A percentile compares a stretch with the other conserved stretches of the same genome.
Conservation (phyloP, 2,888 invertebrate genomes). For the Zygogramma bicolorata region DNA sequence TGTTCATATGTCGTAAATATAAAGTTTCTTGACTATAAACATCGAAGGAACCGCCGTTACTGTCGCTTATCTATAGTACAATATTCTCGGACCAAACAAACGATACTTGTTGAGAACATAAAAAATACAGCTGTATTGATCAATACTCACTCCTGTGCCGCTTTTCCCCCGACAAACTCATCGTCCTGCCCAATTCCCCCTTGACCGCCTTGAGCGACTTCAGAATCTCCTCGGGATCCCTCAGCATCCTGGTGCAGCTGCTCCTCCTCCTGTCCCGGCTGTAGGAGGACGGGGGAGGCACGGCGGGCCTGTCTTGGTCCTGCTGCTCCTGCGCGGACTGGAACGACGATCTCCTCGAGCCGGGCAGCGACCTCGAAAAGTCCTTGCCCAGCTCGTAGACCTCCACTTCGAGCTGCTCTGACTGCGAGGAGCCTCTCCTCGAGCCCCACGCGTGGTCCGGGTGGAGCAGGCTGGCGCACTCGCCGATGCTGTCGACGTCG, state of each 20-base stretch:
- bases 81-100: too few relatives aligned
- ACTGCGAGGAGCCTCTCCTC: constrained; percentile 89
- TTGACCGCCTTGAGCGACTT: constrained; percentile 85
- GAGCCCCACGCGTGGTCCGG: constrained; percentile 89
- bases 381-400: constrained; percentile 88
- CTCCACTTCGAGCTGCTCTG: constrained; percentile 83
- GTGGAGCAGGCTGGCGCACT: constrained; percentile 82
- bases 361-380: constrained; percentile 85
- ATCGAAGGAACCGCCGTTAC: too few relatives aligned
- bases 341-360: constrained; percentile 84
- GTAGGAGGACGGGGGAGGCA: constrained; percentile 70
- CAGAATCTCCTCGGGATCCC: constrained; percentile 87
- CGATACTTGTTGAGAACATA: too few relatives aligned
- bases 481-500: constrained; percentile 80
- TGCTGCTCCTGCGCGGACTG: constrained; percentile 71
- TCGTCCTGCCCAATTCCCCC: constrained; percentile 84
- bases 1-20: too few relatives aligned
- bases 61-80: too few relatives aligned
- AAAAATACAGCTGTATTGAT: too few relatives aligned
- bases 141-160: constrained; percentile 71
- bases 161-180: constrained; percentile 79
- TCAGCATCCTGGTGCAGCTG: constrained; percentile 78
- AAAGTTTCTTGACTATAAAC: too few relatives aligned
- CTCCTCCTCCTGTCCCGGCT: constrained; percentile 82
- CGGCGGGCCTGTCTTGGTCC: constrained; percentile 66